Base-by-base conservation (phyloP, 37 sponge, comb jelly and placozoan genomes). In the Cliona cf. orientalis region DNA sequence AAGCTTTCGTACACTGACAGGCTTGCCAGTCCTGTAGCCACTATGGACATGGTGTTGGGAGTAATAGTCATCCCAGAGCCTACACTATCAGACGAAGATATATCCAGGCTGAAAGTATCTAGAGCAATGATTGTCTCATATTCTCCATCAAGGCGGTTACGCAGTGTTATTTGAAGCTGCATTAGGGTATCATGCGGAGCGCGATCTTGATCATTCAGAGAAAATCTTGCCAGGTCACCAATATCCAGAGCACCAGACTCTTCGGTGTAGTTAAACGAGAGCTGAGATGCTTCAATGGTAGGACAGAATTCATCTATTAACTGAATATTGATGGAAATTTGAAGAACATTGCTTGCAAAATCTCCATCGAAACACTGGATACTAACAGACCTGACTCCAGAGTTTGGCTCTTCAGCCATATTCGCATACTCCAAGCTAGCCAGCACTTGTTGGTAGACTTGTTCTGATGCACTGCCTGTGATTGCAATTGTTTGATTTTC, bases 231-330 rank as follows among this genome's bases (percentile, higher is more conserved):
- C 9, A 59, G 2, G 14, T 2, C 31, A 2, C 85, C 76, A 1
- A 84, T 12, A 0, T 3, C 22, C 32, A 68, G 32, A 0, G 32
- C 36, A 0, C 36, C 44, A 5, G 23, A 32, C 6, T 65, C 86
- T 69, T 88, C 88, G n/a, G 58, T 68, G 72, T 63, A 88, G 61
- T 29, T 57, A 0, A 81, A 0, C 0, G 45, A 14, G 7, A 12
- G 26, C 1, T 43, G 23, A 46, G 62, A 28, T 19, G 82, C 34
- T 5, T 49, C 44, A 0, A 88, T n/a, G 12, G 19, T 28, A 26
- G 76, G 82, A 58, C 76, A 74, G 82, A 69, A 80, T 19, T 87
- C 88, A 68, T 87, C 81, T 36, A 65, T 37, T 5, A 67, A 53
- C 21, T 39, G n/a, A 1, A 87, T 43, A 21, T 38, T 29, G 36